Conservation (phyloP, 2,797 vertebrate genomes). For the Peromyscus melanophrys region DNA sequence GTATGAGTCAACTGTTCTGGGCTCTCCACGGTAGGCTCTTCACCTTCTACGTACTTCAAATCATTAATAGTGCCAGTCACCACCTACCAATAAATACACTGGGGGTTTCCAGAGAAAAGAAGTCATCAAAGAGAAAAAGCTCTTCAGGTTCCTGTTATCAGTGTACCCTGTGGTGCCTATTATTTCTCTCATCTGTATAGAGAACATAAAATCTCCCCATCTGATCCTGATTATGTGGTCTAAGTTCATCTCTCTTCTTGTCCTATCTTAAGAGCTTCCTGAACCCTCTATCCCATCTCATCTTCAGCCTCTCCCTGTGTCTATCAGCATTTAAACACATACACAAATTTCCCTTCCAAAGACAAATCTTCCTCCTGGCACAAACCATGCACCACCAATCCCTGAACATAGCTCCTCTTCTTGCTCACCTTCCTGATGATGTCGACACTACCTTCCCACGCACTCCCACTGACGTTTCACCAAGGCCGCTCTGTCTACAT, state of each 20-base stretch:
- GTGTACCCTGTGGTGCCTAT: not conserved
- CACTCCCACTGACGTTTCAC: not conserved
- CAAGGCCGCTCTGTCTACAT: not conserved
- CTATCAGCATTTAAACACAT: not conserved
- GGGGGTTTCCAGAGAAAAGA: not conserved
- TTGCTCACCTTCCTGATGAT: not conserved
- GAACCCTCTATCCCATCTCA: not conserved
- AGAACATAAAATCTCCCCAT: not conserved
- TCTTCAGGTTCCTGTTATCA: not conserved
- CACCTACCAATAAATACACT: not conserved
- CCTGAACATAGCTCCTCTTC: not conserved
- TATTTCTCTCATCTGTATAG: not conserved
- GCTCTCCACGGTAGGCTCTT: not conserved
- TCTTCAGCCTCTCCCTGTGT: slow-evolving; percentile 9
- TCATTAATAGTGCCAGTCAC: not conserved
- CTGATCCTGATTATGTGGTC: not conserved
- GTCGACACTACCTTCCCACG: not conserved
- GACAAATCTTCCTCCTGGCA: not conserved
- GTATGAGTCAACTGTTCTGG: not conserved
- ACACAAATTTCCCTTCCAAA: slow-evolving; percentile 9
- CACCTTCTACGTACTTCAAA: not conserved
- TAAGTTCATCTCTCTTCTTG: not conserved
- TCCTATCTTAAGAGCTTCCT: not conserved
- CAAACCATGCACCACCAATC: not conserved
- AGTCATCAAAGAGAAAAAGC: not conserved